Conservation (phyloP, 2,888 invertebrate species). For the Epinotia ramella region DNA sequence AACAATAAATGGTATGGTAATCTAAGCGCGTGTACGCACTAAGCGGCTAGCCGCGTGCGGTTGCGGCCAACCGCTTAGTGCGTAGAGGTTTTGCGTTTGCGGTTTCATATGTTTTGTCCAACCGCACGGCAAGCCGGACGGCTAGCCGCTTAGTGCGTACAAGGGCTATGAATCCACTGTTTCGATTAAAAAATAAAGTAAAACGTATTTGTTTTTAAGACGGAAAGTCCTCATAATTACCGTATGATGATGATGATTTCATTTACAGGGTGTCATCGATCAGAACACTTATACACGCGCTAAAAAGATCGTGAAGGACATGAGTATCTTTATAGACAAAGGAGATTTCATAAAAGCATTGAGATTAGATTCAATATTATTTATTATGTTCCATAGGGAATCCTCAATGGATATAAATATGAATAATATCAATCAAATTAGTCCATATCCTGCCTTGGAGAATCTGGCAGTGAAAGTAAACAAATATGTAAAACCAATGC, state of each 20-base stretch:
- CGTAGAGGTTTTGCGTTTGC: too few relatives aligned
- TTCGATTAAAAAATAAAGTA: neutral
- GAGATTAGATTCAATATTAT: slow-evolving; percentile 58
- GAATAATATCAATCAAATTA: slow-evolving; percentile 69
- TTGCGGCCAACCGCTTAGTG: too few relatives aligned
- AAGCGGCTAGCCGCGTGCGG: too few relatives aligned
- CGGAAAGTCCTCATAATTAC: neutral
- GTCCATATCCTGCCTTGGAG: slow-evolving; percentile 63
- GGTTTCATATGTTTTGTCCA: too few relatives aligned
- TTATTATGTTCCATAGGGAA: slow-evolving; percentile 58
- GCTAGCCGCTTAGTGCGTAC: too few relatives aligned
- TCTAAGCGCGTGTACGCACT: too few relatives aligned
- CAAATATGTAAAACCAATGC: slow-evolving; percentile 69
- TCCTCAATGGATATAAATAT: slow-evolving; percentile 65
- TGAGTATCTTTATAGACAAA: slow-evolving; percentile 62
- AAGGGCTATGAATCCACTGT: too few relatives aligned
- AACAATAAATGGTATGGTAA: neutral
- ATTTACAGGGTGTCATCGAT: slow-evolving; percentile 69
- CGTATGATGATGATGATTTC: neutral
- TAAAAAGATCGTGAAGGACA: slow-evolving; percentile 58
- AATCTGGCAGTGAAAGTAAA: slow-evolving; percentile 64
- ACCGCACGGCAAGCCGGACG: too few relatives aligned
- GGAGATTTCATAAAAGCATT: slow-evolving; percentile 59
- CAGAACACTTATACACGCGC: slow-evolving; percentile 61
- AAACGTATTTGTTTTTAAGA: slow-evolving; percentile 2